Percentiles rank a stretch among this genome's conserved stretches.
Conservation (phyloP, 2,113 vertebrate genomes). For the Siniperca chuatsi region DNA sequence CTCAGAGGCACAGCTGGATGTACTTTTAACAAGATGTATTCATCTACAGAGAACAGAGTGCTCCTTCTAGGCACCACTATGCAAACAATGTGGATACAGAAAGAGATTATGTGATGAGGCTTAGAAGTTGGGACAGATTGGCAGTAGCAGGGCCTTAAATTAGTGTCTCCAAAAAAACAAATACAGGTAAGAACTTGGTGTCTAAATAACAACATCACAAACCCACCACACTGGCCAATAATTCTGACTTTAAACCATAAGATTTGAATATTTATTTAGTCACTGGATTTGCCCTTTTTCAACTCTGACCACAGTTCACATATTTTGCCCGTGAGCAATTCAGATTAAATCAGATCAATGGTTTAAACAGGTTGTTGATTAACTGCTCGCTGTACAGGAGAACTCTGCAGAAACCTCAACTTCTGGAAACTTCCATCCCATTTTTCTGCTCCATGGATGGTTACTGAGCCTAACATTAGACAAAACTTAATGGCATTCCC, state of each 20-base stretch:
- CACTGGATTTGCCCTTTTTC: not conserved
- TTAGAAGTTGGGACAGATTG: not conserved
- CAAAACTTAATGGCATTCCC: not conserved
- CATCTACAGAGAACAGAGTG: not conserved
- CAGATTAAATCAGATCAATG: slow-evolving; percentile 4
- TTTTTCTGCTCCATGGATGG: not conserved
- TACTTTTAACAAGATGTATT: not conserved
- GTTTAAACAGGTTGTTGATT: slow-evolving; percentile 20
- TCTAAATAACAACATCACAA: not conserved
- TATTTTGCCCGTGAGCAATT: slow-evolving; percentile 9
- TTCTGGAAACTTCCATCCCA: not conserved
- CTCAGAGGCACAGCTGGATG: not conserved
- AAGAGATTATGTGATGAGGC: not conserved
- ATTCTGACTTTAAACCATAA: not conserved
- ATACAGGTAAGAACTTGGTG: not conserved
- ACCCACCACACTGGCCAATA: not conserved
- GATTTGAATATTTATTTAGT: not conserved
- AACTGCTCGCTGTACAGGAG: not conserved
- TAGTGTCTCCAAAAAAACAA: not conserved
- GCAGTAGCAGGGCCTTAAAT: not conserved
- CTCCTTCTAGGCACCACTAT: slow-evolving; percentile 17
- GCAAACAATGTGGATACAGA: slow-evolving; percentile 46
- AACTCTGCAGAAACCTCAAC: not conserved
- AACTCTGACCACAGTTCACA: not conserved
- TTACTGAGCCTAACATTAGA: not conserved